These are phyloP conservation scores for Bujurquina vittata DNA, from an alignment of 2,113 vertebrate species.

Conservation along the genomic window DNA sequence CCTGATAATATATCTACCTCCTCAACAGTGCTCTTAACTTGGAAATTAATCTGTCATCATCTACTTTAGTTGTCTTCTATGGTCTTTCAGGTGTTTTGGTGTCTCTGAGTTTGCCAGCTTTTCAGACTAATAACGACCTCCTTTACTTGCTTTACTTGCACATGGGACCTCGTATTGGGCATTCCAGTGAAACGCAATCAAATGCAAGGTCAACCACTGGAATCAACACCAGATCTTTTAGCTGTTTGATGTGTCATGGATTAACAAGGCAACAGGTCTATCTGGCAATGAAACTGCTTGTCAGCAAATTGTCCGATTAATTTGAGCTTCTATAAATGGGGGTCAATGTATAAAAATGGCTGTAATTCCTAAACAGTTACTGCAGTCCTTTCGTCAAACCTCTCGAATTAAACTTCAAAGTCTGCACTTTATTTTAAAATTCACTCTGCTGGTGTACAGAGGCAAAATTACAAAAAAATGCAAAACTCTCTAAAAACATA, in stretches of 20 bases:
- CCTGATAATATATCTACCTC: no score
- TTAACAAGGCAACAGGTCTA: neutral
- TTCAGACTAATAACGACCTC: neutral
- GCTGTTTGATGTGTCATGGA: neutral
- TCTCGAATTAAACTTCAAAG: neutral
- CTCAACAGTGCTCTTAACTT: no score
- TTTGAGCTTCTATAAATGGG: neutral
- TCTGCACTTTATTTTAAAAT: neutral
- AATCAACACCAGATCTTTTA: neutral
- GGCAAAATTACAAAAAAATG: neutral
- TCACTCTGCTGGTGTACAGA: neutral
- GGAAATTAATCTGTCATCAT: no score
- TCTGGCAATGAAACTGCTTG: neutral
- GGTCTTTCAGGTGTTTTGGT: neutral
- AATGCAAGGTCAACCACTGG: neutral
- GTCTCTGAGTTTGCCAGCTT: neutral
- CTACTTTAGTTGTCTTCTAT: no score
- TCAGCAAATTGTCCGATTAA: neutral
- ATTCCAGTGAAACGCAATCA: neutral
- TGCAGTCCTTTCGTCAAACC: neutral
- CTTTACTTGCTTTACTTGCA: neutral
- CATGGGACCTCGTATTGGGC: neutral
- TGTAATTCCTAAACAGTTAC: neutral
- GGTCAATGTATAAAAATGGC: neutral
- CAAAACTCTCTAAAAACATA: neutral